phyloP scores from a whole-genome alignment of 2,113 vertebrate species.

The Pterophyllum scalare region DNA sequence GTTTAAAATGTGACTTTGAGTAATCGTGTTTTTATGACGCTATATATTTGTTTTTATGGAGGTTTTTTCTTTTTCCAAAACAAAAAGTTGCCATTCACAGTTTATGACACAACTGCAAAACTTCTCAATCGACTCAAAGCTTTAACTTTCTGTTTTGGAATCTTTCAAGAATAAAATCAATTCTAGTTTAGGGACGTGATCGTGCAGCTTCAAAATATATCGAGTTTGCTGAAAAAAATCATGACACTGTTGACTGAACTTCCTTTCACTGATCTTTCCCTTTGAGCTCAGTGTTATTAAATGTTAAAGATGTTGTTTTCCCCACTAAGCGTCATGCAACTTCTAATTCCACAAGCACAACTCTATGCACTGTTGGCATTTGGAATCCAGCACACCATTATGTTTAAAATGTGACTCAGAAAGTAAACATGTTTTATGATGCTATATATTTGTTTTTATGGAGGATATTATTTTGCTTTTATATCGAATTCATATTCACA shows the following conservation, averaged over 20 bases:
- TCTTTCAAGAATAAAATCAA: neutral
- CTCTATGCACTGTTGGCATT: neutral
- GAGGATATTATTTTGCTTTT: neutral
- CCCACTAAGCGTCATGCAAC: neutral
- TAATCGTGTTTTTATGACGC: no score
- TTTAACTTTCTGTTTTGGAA: neutral
- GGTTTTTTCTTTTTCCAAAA: no score
- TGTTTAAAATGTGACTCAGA: no score
- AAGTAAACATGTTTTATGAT: neutral
- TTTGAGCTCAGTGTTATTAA: constrained; percentile 11
- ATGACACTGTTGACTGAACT: neutral
- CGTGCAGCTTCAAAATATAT: neutral
- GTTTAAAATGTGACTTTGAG: no score
- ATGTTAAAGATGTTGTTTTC: neutral
- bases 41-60: no score
- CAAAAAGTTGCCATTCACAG: no score
- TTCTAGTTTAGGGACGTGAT: neutral
- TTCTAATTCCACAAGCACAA: no score
- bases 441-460: no score
- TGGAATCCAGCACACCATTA: neutral
- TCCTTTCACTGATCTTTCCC: neutral
- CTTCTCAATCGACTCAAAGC: neutral
- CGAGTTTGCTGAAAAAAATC: neutral
- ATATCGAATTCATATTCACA: neutral
- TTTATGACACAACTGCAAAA: no score